Evolutionary conservation across 2,888 invertebrate species (phyloP).

Genomic region (Drosophila austrosaltans): DNA sequence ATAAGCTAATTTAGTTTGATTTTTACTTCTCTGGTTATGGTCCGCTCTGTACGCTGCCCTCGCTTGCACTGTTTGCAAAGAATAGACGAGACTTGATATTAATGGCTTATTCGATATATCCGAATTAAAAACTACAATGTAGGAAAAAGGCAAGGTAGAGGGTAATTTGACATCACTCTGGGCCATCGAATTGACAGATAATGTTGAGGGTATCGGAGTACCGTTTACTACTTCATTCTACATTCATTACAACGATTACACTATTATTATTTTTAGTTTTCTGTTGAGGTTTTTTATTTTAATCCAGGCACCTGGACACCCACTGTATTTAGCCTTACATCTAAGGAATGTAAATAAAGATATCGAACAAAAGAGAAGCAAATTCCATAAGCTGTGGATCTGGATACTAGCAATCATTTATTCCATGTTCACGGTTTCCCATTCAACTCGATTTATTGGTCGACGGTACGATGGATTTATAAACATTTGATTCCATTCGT

Average conservation of each 20-base stretch:
- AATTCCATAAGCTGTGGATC: too few species aligned
- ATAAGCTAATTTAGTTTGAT: too few species aligned
- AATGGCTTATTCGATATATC: neutral
- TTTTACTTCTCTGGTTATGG: too few species aligned
- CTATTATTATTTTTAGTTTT: neutral
- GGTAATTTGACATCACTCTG: conserved; percentile 1
- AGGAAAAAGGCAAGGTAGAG: neutral
- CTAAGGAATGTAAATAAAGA: neutral
- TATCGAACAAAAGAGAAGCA: too few species aligned
- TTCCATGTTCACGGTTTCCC: neutral
- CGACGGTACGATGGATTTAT: conserved; percentile 12
- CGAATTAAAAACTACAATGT: neutral
- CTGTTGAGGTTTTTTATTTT: neutral
- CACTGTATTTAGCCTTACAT: neutral
- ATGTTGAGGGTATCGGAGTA: conserved; percentile 12
- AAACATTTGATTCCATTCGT: conserved; percentile 36
- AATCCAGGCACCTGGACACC: conserved; percentile 28
- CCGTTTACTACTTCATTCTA: neutral
- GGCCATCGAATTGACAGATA: conserved; percentile 8
- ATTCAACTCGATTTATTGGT: neutral
- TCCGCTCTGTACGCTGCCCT: too few species aligned
- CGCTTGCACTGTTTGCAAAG: too few species aligned
- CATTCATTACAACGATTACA: neutral
- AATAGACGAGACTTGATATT: neutral
- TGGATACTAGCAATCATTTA: neutral